Base-by-base conservation (phyloP, 1,140 invertebrate genomes). In the Drosophila oshimai region DNA sequence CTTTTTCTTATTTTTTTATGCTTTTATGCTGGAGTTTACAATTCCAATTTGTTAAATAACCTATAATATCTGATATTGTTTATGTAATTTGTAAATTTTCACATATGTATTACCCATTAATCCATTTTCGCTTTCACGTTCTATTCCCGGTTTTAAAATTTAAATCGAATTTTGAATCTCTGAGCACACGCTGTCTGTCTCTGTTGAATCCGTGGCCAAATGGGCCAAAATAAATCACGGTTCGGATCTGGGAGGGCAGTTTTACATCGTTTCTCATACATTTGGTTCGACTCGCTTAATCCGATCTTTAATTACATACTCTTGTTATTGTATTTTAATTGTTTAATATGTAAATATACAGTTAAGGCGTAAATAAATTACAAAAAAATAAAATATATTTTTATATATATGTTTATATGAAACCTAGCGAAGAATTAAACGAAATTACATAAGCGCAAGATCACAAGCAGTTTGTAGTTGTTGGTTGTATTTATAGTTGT, bases 341-440 rank as follows among this genome's bases (percentile, higher is more conserved):
- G 26, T 65, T 28, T 64, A 65, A 65, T 49, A 31, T 69, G 17
- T 67, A 39, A 51, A 13, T 77, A 55, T 57, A 36, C 45, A 51
- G 36, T 67, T 70, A 69, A 42, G 50, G 70, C 55, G 42, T 84
- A 64, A 86, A 86, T 86, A 65, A 84, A 83, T 84, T 83, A 78
- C 67, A 83, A 73, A 60, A 64, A 72, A 64, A 64, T 26, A 47
- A 45, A 64, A 51, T 64, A 72, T 46, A 54, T 20, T 22, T 70
- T 24, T 69, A 68, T 54, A 68, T 39, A 39, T 55, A 46, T 54
- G 24, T 37, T 28, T 54, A 54, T 45, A 69, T 74, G 60, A 79
- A 62, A 78, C 73, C 61, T 65, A 65, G 61, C 57, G 31, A 47
- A 65, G 57, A 65, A 65, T 65, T 65, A 39, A 65, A 65, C 57